Evolutionary conservation across 2,888 invertebrate genomes (phyloP), one percentile per base, ranked within the genome.

Genomic region (Ochropleura leucogaster): DNA sequence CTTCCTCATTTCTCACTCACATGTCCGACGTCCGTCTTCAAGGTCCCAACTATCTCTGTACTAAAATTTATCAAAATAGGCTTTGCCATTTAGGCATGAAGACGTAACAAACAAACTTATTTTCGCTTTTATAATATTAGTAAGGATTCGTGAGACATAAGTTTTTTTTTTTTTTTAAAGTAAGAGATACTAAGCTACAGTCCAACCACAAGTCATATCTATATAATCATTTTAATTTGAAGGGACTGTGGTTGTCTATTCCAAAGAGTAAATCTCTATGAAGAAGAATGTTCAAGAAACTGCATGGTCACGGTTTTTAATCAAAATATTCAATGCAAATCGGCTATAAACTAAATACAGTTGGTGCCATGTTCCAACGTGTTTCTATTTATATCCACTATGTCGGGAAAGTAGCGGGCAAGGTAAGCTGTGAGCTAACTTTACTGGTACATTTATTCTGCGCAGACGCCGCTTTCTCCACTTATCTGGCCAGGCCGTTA

Each of bases 321-420:
- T 4, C 1, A 59, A 59, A 59, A 59, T 40, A 0, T 16, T 40
- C 3, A 8, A 40, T n/a, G 6, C 18, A 12, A 12, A 42, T 62
- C 7, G n/a, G 14, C 10, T 40, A 16, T 7, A 44, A 62, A 47
- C 14, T 42, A 57, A 47, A 72, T 18, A 20, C 30, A 47, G 20
- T 55, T 55, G 18, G 40, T 46, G 49, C 49, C 65, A 68, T 30
- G 8, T 30, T 30, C 8, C 4, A n/a, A 62, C 1, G 18, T 44
- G 49, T 62, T 74, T 69, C 68, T 80, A 68, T 70, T 70, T 70
- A 79, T 81, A 83, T 42, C 57, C 20, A 30, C 20, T 12, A 14
- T 5, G 62, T 60, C 53, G 68, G 53, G 81, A 81, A 83, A 81
- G 84, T 79, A 62, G 67, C 10, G 4, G n/a, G 10, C 60, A 8